Conservation (phyloP, 2,888 invertebrate genomes). For the Proisotoma minuta region DNA sequence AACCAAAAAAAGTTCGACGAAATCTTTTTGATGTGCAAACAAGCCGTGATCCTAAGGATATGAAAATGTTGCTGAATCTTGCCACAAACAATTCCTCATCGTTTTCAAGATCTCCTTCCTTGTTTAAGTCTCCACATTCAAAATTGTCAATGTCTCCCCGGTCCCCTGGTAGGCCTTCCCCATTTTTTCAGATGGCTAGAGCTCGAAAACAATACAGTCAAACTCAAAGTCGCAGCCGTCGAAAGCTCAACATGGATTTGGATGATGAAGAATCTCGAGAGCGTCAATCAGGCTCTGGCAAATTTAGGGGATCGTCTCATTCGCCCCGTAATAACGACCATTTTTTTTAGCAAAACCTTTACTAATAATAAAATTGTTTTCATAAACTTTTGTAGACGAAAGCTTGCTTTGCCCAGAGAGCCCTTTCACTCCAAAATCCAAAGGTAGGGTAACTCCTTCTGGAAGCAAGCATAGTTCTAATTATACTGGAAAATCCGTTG, state of each 20-base stretch:
- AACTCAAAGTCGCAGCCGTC: constrained; percentile 10
- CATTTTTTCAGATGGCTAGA: constrained; percentile 25
- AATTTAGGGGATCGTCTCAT: background rate
- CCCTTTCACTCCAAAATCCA: constrained; percentile 25
- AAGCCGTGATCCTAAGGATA: constrained; percentile 27
- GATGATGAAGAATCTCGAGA: constrained; percentile 9
- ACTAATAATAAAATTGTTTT: too few species aligned
- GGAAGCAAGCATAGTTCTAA: constrained; percentile 16
- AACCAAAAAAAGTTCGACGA: constrained; percentile 31
- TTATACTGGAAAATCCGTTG: constrained; percentile 16
- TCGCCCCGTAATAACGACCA: too few species aligned
- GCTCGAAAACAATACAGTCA: background rate
- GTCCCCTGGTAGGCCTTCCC: constrained; percentile 18
- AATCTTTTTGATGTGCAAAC: constrained; percentile 35
- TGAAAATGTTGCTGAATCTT: constrained; percentile 21
- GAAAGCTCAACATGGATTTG: constrained; percentile 15
- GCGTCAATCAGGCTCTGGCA: constrained; percentile 11
- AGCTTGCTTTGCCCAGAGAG: constrained; percentile 33
- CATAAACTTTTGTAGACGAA: constrained; percentile 10
- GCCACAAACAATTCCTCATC: constrained; percentile 12
- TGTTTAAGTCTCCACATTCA: constrained; percentile 25
- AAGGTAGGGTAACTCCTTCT: constrained; percentile 6
- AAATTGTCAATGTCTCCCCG: constrained; percentile 11
- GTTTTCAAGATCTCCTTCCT: constrained; percentile 23
- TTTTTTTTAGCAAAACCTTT: too few species aligned